phyloP scores from a whole-genome alignment of 2,113 vertebrate genomes.

The Dolichallabes microphthalmus region DNA sequence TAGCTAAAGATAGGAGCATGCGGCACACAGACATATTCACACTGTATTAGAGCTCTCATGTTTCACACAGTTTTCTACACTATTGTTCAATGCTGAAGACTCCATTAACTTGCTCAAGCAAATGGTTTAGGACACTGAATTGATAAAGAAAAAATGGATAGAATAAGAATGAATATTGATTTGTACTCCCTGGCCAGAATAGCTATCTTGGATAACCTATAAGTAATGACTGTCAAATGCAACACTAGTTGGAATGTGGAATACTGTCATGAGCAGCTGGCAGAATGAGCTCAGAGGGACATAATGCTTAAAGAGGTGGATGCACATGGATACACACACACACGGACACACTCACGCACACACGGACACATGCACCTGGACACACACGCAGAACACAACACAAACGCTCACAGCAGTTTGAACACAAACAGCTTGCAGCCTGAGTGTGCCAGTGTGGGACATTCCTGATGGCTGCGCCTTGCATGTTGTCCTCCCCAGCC shows the following conservation, averaged over 20 bases:
- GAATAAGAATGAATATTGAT: neutral
- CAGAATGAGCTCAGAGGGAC: conserved; percentile 44
- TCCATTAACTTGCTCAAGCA: neutral
- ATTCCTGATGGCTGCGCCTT: conserved; percentile 52
- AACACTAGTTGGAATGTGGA: neutral
- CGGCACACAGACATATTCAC: conserved; percentile 21
- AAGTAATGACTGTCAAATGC: conserved; percentile 9
- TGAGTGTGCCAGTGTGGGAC: conserved; percentile 55
- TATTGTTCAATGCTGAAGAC: neutral
- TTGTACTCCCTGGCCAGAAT: neutral
- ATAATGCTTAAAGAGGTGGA: conserved; percentile 45
- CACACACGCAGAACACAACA: neutral
- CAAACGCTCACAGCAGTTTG: conserved; percentile 33
- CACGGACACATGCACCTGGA: neutral
- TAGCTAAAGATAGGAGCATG: conserved; percentile 67
- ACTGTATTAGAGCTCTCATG: conserved; percentile 1
- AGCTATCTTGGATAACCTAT: neutral
- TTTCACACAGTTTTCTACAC: conserved; percentile 14
- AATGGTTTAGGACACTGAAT: neutral
- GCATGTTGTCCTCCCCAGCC: conserved; percentile 53
- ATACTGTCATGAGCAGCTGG: conserved; percentile 5
- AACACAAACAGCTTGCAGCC: conserved; percentile 50
- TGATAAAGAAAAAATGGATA: neutral
- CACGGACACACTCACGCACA: neutral
- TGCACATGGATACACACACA: neutral